phyloP scores from a whole-genome alignment of 2,113 vertebrate genomes.

The Strix aluco region DNA sequence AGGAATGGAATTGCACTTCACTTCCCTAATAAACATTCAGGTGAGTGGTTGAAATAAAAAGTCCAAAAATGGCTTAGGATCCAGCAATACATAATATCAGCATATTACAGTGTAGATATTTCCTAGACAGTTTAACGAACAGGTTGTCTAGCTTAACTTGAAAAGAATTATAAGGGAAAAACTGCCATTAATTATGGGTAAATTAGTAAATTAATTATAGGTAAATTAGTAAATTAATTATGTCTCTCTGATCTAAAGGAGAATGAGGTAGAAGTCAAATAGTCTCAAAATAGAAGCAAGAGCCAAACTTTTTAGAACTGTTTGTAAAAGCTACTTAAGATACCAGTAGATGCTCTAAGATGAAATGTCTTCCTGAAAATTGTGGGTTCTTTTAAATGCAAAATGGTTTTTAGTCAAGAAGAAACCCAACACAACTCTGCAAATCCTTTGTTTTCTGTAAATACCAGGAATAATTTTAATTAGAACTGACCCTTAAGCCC shows the following conservation, averaged over 20 bases:
- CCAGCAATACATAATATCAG: not conserved
- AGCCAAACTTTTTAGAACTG: not conserved
- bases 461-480: not conserved
- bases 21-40: conserved; percentile 95
- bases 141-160: not conserved
- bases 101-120: not conserved
- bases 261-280: not conserved
- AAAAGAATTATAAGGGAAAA: not conserved
- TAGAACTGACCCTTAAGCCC: not conserved
- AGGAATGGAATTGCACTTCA: conserved; percentile 89
- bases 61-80: not conserved
- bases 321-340: not conserved
- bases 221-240: not conserved
- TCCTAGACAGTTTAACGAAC: not conserved
- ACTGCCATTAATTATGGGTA: not conserved
- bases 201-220: not conserved
- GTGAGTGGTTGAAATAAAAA: conserved; percentile 67
- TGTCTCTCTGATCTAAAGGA: not conserved
- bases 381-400: not conserved
- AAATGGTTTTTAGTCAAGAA: not conserved
- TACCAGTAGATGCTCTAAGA: not conserved
- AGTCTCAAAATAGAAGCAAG: not conserved
- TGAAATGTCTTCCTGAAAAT: not conserved
- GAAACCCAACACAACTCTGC: not conserved
- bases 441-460: not conserved